Base-by-base conservation (phyloP, 2,113 vertebrate species). In the Trematocara marginatum region DNA sequence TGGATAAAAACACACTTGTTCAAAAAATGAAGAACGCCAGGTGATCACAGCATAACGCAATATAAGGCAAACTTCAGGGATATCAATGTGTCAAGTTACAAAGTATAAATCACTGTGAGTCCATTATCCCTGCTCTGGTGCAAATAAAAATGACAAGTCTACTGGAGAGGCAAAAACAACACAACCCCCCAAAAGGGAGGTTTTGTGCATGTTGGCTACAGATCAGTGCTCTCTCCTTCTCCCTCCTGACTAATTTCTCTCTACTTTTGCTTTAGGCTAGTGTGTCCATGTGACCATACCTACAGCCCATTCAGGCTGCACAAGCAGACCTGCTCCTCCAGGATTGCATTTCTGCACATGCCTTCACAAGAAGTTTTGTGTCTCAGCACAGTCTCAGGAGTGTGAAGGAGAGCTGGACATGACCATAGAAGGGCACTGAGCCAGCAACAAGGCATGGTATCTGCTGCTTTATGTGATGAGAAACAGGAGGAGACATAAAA, bases 381-480 rank as follows among this genome's bases (percentile, higher is more conserved):
- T 47, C 66, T 47, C 5, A 29, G 40, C 66, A 29, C 13, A 26
- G 66, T 47, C 40, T 74, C 40, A 10, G 23, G 40, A 71, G 66
- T 45, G 20, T 29, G 66, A 45, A 47, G 20, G 20, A 29, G 66
- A 47, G 40, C 23, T 74, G 66, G 15, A 47, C 23, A 74, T 45
- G 13, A 26, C 42, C 40, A 47, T 29, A 74, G 40, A 29, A 47
- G 66, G 40, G 66, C 40, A 47, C 40, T 26, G 13, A 47, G 66
- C 20, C 40, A 47, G 2, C 13, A 74, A 26, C 40, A 29, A 42
- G 5, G 15, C 66, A 66, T 74, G 13, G 12, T 18, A 16, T 47
- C 66, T 74, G 66, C 66, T 74, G 20, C 13, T 74, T 47, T 47
- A 45, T 74, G 23, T 74, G 66, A 74, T 26, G 66, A 71, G 40